phyloP scores from a whole-genome alignment of 2,888 invertebrate genomes.

The Oasisia sp. region DNA sequence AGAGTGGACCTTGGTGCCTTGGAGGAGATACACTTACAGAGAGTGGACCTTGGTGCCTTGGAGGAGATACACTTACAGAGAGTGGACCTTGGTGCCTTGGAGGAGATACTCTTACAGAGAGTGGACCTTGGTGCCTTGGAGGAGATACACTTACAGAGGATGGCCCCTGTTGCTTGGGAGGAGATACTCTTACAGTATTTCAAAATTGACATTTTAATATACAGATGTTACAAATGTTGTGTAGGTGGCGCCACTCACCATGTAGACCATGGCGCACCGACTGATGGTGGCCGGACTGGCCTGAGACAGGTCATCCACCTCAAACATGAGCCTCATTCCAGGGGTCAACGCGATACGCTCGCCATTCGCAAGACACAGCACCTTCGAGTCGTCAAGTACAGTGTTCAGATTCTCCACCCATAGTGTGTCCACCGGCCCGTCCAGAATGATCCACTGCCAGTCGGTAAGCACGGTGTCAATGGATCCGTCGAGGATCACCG shows the following conservation, averaged over 20 bases:
- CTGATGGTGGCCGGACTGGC: slow-evolving; percentile 66
- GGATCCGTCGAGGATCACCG: background rate
- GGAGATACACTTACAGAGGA: no score
- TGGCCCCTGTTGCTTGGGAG: no score
- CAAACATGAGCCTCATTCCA: slow-evolving; percentile 64
- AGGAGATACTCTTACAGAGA: no score
- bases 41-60: no score
- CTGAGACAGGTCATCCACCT: slow-evolving; percentile 64
- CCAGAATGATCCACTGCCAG: slow-evolving; percentile 65
- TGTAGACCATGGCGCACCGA: slow-evolving; percentile 65
- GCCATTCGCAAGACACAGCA: slow-evolving; percentile 63
- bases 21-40: no score
- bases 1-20: no score
- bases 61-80: no score
- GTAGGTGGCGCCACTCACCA: slow-evolving; percentile 51
- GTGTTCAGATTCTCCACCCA: slow-evolving; percentile 67
- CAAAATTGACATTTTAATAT: no score
- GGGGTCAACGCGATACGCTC: slow-evolving; percentile 61
- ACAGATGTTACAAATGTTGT: background rate
- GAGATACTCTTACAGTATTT: no score
- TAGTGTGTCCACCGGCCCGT: slow-evolving; percentile 65
- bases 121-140: no score
- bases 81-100: no score
- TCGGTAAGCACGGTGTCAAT: slow-evolving; percentile 26
- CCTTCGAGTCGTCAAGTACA: slow-evolving; percentile 64